Evolutionary conservation across 2,797 vertebrate genomes (phyloP).

Genomic region (Nasua narica): DNA sequence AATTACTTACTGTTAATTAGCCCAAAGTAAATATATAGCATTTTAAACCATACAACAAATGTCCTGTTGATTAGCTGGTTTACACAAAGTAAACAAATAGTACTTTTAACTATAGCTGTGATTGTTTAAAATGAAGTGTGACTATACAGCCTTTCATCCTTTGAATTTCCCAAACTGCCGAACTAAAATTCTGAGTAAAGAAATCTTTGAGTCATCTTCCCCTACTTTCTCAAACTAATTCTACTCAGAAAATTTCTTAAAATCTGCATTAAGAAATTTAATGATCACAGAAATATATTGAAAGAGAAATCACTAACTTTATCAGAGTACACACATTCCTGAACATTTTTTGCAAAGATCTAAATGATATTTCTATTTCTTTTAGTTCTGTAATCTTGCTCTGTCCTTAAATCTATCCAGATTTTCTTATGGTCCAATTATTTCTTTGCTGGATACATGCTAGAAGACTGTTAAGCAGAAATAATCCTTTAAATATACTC

Average conservation of each 20-base stretch:
- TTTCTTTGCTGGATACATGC: neutral
- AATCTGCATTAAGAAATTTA: neutral
- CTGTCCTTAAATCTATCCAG: neutral
- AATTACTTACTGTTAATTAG: conserved; percentile 16
- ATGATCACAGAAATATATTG: neutral
- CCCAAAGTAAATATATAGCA: neutral
- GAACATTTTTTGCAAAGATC: neutral
- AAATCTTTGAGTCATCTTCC: neutral
- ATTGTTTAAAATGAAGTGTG: neutral
- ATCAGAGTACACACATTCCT: neutral
- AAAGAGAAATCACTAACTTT: neutral
- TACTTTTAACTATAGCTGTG: neutral
- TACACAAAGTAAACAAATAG: neutral
- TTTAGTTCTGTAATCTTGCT: neutral
- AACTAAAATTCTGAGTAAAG: conserved; percentile 1
- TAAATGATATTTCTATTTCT: neutral
- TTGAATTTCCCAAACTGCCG: neutral
- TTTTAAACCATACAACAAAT: neutral
- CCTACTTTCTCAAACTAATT: neutral
- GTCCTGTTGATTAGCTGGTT: neutral
- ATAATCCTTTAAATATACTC: neutral
- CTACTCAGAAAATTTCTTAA: neutral
- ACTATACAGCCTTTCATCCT: neutral
- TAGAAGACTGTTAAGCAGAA: neutral
- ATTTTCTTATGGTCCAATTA: neutral